Evolutionary conservation across 2,113 vertebrate genomes (phyloP).

Genomic region (Megaceryle maxima): DNA sequence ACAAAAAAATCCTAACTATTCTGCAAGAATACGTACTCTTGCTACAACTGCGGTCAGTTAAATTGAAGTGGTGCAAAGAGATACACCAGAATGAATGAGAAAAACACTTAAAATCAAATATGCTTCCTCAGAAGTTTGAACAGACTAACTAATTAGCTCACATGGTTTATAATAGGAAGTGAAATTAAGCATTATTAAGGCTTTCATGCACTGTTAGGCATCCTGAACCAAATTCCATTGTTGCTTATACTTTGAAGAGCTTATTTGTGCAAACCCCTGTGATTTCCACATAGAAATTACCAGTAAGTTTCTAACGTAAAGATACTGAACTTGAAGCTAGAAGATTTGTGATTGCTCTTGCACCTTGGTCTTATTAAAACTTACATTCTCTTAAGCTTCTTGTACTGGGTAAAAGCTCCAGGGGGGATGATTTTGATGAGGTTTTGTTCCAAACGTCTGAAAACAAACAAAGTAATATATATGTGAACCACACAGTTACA

Average conservation of each 20-base stretch:
- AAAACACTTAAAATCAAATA: not conserved
- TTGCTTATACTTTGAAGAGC: constrained; percentile 1
- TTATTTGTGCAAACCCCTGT: not conserved
- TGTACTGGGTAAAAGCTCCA: constrained; percentile 93
- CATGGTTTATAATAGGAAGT: not conserved
- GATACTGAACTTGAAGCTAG: not conserved
- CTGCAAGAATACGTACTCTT: not conserved
- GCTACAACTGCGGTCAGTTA: not conserved
- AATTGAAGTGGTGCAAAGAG: not conserved
- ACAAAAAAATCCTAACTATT: not conserved
- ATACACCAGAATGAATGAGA: not conserved
- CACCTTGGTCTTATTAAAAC: constrained; percentile 60
- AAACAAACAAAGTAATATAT: constrained; percentile 46
- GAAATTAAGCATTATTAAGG: constrained; percentile 45
- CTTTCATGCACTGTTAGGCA: constrained; percentile 13
- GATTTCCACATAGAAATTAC: not conserved
- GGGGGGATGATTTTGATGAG: constrained; percentile 91
- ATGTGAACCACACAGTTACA: not conserved
- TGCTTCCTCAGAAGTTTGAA: not conserved
- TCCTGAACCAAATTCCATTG: constrained; percentile 21
- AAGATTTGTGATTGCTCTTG: not conserved
- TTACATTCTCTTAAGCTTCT: constrained; percentile 99
- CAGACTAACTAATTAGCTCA: constrained; percentile 8
- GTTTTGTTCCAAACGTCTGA: constrained; percentile 97
- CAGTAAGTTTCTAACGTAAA: constrained; percentile 16